Percentiles rank a stretch among this genome's conserved stretches.
Evolutionary conservation across 2,797 vertebrate species (phyloP).

Genomic region (Kryptolebias ocellatus): DNA sequence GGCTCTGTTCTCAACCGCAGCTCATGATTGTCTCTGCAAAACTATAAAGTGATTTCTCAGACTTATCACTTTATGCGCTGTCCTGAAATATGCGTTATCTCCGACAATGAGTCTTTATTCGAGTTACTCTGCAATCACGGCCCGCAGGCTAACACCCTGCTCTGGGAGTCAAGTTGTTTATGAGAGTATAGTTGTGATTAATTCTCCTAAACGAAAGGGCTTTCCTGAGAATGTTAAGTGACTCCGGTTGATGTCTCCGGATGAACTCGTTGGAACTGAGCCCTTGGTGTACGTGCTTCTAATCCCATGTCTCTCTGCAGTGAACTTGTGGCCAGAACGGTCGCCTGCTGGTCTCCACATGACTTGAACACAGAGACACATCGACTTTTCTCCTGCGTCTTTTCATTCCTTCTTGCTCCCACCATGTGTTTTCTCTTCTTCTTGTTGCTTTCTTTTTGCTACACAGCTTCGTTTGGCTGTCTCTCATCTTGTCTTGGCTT

Average conservation of each 20-base stretch:
- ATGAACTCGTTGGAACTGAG: constrained; percentile 42
- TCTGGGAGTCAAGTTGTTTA: constrained; percentile 59
- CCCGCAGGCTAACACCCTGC: constrained; percentile 16
- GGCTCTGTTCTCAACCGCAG: constrained; percentile 50
- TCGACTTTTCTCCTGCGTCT: background rate
- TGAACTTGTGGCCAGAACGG: constrained; percentile 33
- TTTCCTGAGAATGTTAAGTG: constrained; percentile 56
- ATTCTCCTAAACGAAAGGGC: constrained; percentile 51
- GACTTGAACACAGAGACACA: constrained; percentile 3
- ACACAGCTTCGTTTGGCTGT: constrained; percentile 4
- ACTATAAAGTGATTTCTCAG: constrained; percentile 62
- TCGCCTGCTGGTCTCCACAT: constrained; percentile 20
- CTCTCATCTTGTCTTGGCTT: constrained; percentile 26
- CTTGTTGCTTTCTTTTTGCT: background rate
- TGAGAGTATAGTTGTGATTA: constrained; percentile 49
- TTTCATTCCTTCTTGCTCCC: background rate
- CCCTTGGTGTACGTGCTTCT: constrained; percentile 25
- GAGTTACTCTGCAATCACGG: constrained; percentile 29
- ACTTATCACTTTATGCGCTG: constrained; percentile 64
- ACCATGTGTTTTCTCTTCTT: background rate
- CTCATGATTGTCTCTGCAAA: constrained; percentile 63
- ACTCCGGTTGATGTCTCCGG: constrained; percentile 41
- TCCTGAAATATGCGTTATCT: constrained; percentile 65
- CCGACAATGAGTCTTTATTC: constrained; percentile 56
- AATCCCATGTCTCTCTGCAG: constrained; percentile 13